Evolutionary conservation across 2,888 invertebrate genomes (phyloP).

Genomic region (Ochropacha duplaris): DNA sequence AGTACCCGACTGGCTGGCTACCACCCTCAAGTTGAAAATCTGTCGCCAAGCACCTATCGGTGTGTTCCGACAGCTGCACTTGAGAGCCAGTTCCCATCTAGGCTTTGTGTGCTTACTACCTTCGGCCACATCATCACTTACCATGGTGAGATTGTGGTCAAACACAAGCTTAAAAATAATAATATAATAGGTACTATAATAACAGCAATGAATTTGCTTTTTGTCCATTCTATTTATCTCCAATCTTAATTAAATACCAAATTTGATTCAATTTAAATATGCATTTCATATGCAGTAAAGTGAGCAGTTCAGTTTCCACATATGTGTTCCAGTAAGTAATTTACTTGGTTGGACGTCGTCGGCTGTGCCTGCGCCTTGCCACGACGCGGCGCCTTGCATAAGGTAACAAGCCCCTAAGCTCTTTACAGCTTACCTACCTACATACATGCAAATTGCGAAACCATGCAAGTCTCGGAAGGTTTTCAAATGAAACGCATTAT

Average conservation of each 20-base stretch:
- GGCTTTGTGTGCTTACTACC: too few species aligned
- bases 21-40: too few species aligned
- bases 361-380: not conserved
- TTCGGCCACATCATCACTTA: too few species aligned
- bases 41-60: too few species aligned
- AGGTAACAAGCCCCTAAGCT: conserved; percentile 66
- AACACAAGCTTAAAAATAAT: too few species aligned
- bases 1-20: too few species aligned
- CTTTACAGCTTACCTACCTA: conserved; percentile 42
- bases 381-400: conserved; percentile 52
- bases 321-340: conserved; percentile 58
- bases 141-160: too few species aligned
- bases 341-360: conserved; percentile 43
- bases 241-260: not conserved
- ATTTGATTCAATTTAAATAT: not conserved
- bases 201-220: too few species aligned
- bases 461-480: conserved; percentile 34
- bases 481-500: conserved; percentile 27
- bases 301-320: conserved; percentile 47
- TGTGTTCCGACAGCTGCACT: too few species aligned
- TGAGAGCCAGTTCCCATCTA: too few species aligned
- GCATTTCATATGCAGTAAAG: not conserved
- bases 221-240: not conserved
- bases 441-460: conserved; percentile 64
- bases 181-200: too few species aligned